Base-by-base conservation (phyloP, 2,113 vertebrate species). In the Passer montanus region DNA sequence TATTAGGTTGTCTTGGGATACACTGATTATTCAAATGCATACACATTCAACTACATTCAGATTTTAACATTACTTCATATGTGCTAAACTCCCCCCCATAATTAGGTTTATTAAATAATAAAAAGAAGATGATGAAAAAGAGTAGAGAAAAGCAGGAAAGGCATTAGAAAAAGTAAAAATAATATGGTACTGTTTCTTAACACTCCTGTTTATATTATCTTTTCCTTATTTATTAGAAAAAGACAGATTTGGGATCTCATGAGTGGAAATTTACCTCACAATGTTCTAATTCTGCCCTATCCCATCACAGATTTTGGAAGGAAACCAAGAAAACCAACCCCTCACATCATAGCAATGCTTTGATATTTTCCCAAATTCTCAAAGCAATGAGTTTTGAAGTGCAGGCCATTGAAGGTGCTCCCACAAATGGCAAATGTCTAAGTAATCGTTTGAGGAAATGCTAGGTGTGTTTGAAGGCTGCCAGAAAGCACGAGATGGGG, bases 401-500 rank as follows among this genome's bases (percentile, higher is more conserved):
- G 30, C 30, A 63, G 47, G n/a, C 33, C 3, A 0, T 58, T 80
- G 47, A 30, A 63, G n/a, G 22, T 15, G 7, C 49, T 73, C 63
- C 44, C n/a, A 35, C 21, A 77, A 81, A 44, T 2, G 5, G 27
- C 16, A 62, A 33, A 49, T 73, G 76, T 59, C 24, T 5, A 43
- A 70, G 13, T 22, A 30, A 62, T 33, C 28, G 39, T 62, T 21
- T 33, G 64, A 67, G 52, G 59, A 84, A 76, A 73, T 14, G 10
- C 13, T 22, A 28, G 21, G 9, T 28, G 15, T 44, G 12, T 59
- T 77, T 81, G 49, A 84, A 81, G 49, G 43, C 52, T 63, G 13
- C 15, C 68, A 53, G 43, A 58, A 33, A 80, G 52, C 13, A n/a
- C 0, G 0, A 62, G 13, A 9, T 3, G 10, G 23, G 15, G 15